These are phyloP conservation scores for Amphilophus citrinellus DNA, from an alignment of 2,113 vertebrate genomes.

Conservation along the genomic window DNA sequence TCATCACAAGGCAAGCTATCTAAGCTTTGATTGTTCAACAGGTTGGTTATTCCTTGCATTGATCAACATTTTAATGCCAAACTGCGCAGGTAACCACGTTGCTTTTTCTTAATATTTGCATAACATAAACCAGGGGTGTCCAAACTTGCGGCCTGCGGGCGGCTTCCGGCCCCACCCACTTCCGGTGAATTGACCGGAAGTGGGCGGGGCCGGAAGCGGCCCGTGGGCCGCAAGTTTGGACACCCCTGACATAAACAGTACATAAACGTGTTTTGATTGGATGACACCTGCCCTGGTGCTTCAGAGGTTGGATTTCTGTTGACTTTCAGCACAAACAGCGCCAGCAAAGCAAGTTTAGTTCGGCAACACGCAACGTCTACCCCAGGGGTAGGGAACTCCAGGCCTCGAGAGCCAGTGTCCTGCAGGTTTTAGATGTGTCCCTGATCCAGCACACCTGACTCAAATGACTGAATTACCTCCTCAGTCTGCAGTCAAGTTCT, in stretches of 20 bases:
- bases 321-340: neutral
- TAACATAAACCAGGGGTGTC: neutral
- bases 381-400: no score
- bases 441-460: no score
- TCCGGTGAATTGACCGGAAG: no score
- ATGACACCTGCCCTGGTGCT: rapidly evolving
- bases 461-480: no score
- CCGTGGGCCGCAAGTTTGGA: no score
- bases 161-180: no score
- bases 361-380: neutral
- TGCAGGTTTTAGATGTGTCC: no score
- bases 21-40: neutral
- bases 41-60: neutral
- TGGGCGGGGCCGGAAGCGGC: no score
- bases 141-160: no score
- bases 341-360: neutral
- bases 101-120: neutral
- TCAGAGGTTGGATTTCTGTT: neutral
- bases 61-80: neutral
- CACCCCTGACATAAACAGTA: no score
- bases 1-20: neutral
- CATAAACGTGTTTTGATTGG: neutral
- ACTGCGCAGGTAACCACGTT: neutral
- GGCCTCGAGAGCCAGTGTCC: no score
- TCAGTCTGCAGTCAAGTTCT: no score